Conservation (phyloP, 2,888 invertebrate species). For the Heliconius ethilla region DNA sequence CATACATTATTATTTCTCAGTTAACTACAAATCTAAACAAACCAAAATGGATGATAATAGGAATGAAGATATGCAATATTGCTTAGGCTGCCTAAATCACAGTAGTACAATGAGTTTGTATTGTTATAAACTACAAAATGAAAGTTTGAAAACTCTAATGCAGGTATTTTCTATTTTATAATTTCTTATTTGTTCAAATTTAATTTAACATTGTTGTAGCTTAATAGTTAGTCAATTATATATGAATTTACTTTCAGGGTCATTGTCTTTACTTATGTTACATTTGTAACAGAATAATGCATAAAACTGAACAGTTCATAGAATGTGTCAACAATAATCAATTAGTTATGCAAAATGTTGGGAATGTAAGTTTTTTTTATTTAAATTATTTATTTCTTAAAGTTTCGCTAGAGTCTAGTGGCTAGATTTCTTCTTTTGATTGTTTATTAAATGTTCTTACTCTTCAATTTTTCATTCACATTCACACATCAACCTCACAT, state of each 20-base stretch:
- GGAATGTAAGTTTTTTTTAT: conserved; percentile 56
- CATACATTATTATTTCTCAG: background rate
- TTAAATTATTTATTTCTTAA: too few relatives aligned
- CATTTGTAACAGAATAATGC: conserved; percentile 60
- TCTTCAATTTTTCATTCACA: too few relatives aligned
- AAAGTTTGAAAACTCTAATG: conserved; percentile 57
- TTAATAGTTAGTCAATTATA: background rate
- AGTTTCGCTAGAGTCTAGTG: too few relatives aligned
- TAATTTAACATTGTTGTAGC: background rate
- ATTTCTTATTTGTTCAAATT: background rate
- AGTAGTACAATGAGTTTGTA: conserved; percentile 51
- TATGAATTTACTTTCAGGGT: conserved; percentile 50
- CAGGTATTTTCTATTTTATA: conserved; percentile 54
- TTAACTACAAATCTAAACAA: background rate
- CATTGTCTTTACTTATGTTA: conserved; percentile 60
- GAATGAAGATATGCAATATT: conserved; percentile 42
- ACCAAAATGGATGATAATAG: background rate
- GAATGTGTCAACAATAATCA: conserved; percentile 67
- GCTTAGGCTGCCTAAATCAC: conserved; percentile 59
- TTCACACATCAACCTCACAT: too few relatives aligned
- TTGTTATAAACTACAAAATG: conserved; percentile 53
- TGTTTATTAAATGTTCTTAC: too few relatives aligned
- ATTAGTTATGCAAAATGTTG: conserved; percentile 58
- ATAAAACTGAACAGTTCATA: conserved; percentile 62
- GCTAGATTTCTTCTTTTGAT: too few relatives aligned